Base-by-base conservation (phyloP, 2,888 invertebrate species). In the Entomobrya multifasciata region DNA sequence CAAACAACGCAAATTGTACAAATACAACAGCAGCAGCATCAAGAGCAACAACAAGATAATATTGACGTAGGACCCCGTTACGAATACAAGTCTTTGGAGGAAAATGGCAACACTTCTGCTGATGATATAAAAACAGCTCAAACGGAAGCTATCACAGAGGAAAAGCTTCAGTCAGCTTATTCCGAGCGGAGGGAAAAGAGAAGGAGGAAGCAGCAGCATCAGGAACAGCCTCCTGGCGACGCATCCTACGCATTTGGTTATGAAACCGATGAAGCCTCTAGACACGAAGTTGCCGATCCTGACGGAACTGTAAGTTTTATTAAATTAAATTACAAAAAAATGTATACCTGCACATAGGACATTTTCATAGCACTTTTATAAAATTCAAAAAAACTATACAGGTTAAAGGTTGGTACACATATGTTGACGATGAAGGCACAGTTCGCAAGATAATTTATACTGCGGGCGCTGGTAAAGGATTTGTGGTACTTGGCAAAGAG, bases 391-490 rank as follows among this genome's bases (percentile, higher is more conserved):
- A 17, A 52, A n/a, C 17, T 17, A 41, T 86, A 4, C 27, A 86
- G 85, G 86, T 86, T 13, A 86, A 87, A 60, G 82, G 82, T 8
- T 87, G 82, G 87, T 81, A 82, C 41, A 78, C 88, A 0, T 89
- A 87, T 49, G 86, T 90, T 2, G 90, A 90, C 78, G 89, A 88
- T 55, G 90, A 89, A 27, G 90, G 89, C 4, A 85, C 85, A 1
- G 57, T 67, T 22, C 47, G 78, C n/a, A 88, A 88, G 49, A 83
- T 90, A 13, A 84, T 84, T n/a, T 90, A 90, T 60, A 88, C 88
- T n/a, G 89, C 90, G 17, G 90, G 90, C 1, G 88, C 90, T 49
- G 88, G 88, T 0, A 90, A 89, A 70, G 90, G 90, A 27, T 90
- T 90, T 81, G 89, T 89, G 0, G 86, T 90, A 3, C 74, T 88